Evolutionary conservation across 2,113 vertebrate genomes (phyloP).

Genomic region (Delphinus delphis): DNA sequence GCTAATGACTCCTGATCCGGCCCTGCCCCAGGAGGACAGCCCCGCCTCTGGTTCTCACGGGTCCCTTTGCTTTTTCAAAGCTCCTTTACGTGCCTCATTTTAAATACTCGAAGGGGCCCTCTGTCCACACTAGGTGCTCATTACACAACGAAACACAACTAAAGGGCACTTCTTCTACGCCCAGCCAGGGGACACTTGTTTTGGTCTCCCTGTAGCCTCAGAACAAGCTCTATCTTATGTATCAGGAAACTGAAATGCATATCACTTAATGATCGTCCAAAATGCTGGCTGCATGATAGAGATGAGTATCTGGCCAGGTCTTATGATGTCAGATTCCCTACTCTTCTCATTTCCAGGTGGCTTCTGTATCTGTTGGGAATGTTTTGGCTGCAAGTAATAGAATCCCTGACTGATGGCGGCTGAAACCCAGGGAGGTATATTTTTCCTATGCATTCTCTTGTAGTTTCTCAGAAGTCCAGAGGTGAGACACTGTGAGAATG

Average conservation of each 20-base stretch:
- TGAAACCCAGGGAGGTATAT: rapidly evolving
- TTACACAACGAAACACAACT: neutral
- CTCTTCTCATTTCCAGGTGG: neutral
- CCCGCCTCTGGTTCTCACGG: neutral
- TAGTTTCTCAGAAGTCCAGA: neutral
- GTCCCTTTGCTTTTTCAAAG: neutral
- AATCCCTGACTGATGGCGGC: neutral
- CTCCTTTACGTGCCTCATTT: neutral
- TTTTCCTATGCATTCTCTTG: neutral
- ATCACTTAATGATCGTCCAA: neutral
- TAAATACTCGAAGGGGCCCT: neutral
- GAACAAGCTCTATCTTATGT: rapidly evolving
- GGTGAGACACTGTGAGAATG: rapidly evolving
- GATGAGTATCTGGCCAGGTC: neutral
- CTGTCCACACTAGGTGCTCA: neutral
- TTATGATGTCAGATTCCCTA: neutral
- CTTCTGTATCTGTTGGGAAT: neutral
- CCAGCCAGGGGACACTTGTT: neutral
- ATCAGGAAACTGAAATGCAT: neutral
- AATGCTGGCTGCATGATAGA: neutral
- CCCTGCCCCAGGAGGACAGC: neutral
- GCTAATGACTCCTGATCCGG: too few species aligned
- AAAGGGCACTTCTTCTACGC: too few species aligned
- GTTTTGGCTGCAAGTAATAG: neutral
- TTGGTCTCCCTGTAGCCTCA: neutral